Base-by-base conservation (phyloP, 2,888 invertebrate genomes). In the Hartigia nigra region DNA sequence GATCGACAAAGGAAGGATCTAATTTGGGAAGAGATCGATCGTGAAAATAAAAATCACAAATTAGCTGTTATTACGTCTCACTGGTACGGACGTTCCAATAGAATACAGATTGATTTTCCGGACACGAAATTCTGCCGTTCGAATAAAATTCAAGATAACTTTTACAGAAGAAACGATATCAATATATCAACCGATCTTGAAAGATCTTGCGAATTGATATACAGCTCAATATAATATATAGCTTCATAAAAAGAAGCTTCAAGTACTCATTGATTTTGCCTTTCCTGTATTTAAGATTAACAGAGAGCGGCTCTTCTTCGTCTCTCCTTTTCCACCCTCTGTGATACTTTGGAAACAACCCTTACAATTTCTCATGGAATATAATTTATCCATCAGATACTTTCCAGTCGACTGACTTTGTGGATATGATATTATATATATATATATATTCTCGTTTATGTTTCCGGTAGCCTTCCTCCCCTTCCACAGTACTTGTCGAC, bases 41-140 rank as follows among this genome's bases (percentile, higher is more conserved):
- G 85, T 37, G 88, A 89, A 84, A 87, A 88, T 79, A 84, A 85
- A 79, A 81, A 79, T 80, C 87, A 83, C 81, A 84, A 80, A 77
- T 83, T 89, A 31, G 84, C 87, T 34, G 83, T 87, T 79, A 84
- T 85, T 81, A 78, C 84, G 78, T 84, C 80, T 75, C 88, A 85
- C 78, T 86, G 86, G 84, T 85, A 90, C 84, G 87, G 89, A 74
- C 84, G 88, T 81, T 86, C 89, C 14, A 89, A 88, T 82, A 85
- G 88, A 79, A 77, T 81, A 74, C 85, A 86, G 81, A 76, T 85
- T 77, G 90, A 90, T 84, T 80, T 81, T 75, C 85, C 85, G 14
- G 85, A 85, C 74, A 85, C 82, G 74, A 87, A 84, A 84, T 89
- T 86, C 81, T 80, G 82, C 80, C 84, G 88, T 55, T 81, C 80